phyloP scores from a whole-genome alignment of 2,797 vertebrate species.

The Brachymystax lenok region DNA sequence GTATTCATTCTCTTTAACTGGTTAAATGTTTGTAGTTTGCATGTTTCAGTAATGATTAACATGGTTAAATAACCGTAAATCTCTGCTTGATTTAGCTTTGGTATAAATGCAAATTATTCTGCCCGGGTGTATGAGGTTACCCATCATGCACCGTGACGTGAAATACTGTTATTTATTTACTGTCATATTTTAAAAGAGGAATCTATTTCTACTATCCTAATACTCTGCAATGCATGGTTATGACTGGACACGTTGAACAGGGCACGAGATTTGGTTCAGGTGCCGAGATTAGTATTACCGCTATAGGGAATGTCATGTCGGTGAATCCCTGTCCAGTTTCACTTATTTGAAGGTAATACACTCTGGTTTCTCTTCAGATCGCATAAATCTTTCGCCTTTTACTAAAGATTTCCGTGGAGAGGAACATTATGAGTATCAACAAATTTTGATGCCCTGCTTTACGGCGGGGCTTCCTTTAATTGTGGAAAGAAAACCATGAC shows the following conservation, averaged over 20 bases:
- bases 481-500: no score
- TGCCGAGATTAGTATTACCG: background rate
- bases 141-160: background rate
- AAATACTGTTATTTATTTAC: background rate
- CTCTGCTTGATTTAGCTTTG: no score
- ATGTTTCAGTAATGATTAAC: no score
- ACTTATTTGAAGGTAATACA: background rate
- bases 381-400: conserved; percentile 52
- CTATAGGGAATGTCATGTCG: background rate
- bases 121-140: background rate
- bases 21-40: no score
- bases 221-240: background rate
- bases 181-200: background rate
- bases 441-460: conserved; percentile 27
- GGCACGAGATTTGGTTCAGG: background rate
- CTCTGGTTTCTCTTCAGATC: conserved; percentile 48
- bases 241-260: background rate
- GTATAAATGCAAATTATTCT: background rate
- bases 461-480: background rate
- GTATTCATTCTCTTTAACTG: no score
- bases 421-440: conserved; percentile 19
- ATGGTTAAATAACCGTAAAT: no score
- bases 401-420: conserved; percentile 54
- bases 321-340: background rate
- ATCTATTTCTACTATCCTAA: background rate